A percentile compares a stretch with the other conserved stretches of the same genome.
These are phyloP conservation scores for Rhyacichthys aspro DNA, from an alignment of 2,797 vertebrate species.

Conservation along the genomic window DNA sequence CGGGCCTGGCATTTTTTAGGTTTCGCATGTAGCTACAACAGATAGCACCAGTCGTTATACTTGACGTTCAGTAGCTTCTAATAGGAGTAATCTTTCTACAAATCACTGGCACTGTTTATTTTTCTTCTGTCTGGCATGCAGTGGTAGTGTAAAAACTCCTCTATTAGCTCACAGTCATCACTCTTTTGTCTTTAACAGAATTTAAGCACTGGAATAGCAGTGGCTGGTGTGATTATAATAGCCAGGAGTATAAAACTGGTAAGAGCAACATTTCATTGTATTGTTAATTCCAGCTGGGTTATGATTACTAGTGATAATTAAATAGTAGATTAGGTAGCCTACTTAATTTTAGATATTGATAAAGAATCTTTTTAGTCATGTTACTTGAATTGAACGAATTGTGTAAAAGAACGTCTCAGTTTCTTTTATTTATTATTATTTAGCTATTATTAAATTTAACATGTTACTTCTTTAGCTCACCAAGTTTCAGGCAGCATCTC, in stretches of 20 bases:
- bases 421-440: constrained; percentile 1
- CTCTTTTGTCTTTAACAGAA: constrained; percentile 67
- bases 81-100: no score
- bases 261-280: constrained; percentile 33
- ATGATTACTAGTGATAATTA: not conserved
- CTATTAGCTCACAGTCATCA: no score
- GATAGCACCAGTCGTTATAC: no score
- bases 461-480: constrained; percentile 68
- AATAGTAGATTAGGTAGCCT: no score
- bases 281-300: not conserved
- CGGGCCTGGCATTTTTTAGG: not conserved
- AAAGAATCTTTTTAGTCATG: no score
- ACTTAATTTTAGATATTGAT: no score
- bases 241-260: constrained; percentile 82
- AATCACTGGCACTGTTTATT: no score
- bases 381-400: not conserved
- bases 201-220: constrained; percentile 76
- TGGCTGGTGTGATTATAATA: constrained; percentile 75
- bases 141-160: no score
- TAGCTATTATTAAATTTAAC: not conserved
- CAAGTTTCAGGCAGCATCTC: constrained; percentile 83
- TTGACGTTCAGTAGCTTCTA: no score
- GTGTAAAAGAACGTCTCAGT: no score
- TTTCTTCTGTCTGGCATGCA: no score
- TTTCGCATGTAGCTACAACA: not conserved